Conservation (phyloP, 2,888 invertebrate genomes). For the Pyralis farinalis region DNA sequence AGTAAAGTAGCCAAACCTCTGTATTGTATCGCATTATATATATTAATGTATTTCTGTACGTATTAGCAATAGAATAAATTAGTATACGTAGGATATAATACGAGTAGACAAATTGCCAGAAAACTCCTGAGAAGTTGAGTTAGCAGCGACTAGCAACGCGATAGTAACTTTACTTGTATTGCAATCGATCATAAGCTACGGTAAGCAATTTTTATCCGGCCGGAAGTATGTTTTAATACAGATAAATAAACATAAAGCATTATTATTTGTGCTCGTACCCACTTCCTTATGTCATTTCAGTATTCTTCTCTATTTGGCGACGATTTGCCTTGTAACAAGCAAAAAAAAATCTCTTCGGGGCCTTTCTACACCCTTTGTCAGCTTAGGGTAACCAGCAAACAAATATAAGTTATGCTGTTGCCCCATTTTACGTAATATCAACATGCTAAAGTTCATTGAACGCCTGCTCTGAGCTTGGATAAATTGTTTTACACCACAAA, state of each 20-base stretch:
- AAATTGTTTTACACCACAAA: constrained; percentile 1
- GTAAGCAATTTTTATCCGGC: too few species aligned
- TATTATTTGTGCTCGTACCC: not conserved
- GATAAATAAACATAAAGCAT: not conserved
- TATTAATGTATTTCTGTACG: too few species aligned
- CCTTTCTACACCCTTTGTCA: constrained; percentile 5
- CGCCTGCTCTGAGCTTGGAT: not conserved
- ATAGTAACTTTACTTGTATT: too few species aligned
- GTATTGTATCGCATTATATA: too few species aligned
- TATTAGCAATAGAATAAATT: too few species aligned
- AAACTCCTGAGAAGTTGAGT: too few species aligned
- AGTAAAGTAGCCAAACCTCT: too few species aligned
- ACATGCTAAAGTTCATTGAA: not conserved
- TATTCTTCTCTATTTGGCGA: constrained; percentile 2
- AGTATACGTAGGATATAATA: too few species aligned
- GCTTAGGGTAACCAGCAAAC: constrained; percentile 10
- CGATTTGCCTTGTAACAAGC: not conserved
- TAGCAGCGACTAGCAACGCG: too few species aligned
- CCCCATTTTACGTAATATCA: constrained; percentile 10
- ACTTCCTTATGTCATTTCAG: constrained; percentile 7
- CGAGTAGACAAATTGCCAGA: too few species aligned
- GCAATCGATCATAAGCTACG: too few species aligned
- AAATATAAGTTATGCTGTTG: constrained; percentile 10
- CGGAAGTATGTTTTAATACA: too few species aligned
- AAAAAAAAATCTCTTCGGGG: constrained; percentile 8